Evolutionary conservation across 2,113 vertebrate genomes (phyloP).

Genomic region (Mesembrinibis cayennensis): DNA sequence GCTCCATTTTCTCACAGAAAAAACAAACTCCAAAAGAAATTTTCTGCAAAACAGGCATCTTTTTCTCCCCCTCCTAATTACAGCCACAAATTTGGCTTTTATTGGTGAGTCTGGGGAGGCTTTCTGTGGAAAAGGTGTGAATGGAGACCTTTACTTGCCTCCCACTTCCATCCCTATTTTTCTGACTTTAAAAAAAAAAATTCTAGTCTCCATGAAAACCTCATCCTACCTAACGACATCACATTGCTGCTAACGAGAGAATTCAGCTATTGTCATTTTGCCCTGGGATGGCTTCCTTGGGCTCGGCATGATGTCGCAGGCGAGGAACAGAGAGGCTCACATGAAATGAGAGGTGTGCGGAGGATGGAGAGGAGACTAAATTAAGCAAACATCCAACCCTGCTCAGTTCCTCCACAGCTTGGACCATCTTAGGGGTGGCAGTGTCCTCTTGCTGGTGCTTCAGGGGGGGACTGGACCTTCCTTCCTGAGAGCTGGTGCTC

Average conservation of each 20-base stretch:
- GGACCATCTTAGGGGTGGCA: accelerated
- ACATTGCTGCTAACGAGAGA: background rate
- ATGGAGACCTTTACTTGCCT: background rate
- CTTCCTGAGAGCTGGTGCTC: background rate
- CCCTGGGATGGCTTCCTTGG: background rate
- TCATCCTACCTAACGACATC: background rate
- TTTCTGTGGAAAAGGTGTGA: background rate
- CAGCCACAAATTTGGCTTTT: background rate
- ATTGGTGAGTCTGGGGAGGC: background rate
- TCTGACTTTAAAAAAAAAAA: background rate
- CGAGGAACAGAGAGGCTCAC: background rate
- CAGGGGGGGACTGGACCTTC: background rate
- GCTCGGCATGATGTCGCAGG: background rate
- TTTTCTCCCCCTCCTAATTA: background rate
- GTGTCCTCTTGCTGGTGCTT: background rate
- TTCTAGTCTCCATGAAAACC: background rate
- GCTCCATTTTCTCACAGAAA: background rate
- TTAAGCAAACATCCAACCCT: background rate
- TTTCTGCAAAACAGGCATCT: background rate
- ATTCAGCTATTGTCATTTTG: background rate
- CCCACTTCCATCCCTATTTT: background rate
- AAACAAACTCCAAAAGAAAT: background rate
- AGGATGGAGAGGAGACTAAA: background rate
- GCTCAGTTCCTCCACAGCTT: accelerated
- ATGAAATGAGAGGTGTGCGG: accelerated